Base-by-base conservation (phyloP, 2,888 invertebrate species). In the Apodemia hepburni region DNA sequence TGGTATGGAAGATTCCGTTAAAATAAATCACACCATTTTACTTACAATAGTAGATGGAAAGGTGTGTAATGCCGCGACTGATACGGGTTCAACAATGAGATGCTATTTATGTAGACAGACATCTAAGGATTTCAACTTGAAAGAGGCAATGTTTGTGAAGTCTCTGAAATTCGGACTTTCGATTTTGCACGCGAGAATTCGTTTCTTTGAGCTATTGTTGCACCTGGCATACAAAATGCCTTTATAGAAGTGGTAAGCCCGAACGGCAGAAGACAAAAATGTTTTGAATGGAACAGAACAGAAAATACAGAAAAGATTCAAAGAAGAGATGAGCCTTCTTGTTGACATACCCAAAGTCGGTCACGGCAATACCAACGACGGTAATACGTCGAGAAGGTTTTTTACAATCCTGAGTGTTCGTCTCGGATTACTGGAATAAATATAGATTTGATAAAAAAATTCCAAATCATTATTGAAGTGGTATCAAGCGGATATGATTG, bases 331-430 rank as follows among this genome's bases (percentile, higher is more conserved):
- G 18, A 9, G 49, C 9, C 18, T 49, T n/a, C 11, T 49, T 49
- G 49, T 49, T 8, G 49, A 18, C 8, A 18, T 18, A 17, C 64
- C 64, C 29, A 64, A 69, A 64, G 67, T 64, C 61, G 65, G 66
- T 42, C 60, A 58, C 38, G 67, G 68, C 17, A 68, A 68, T 51
- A 61, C 54, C 17, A 68, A 70, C 58, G 70, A 66, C 38, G 67
- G 67, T 22, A 69, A 69, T 51, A 68, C 66, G 33, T 66, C 66
- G 35, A 58, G 67, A 12, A 61, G 45, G 18, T 65, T 69, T 61
- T 69, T 68, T 18, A 60, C 27, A 57, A 69, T 59, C 61, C 64
- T 47, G 45, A 49, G 42, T 62, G 38, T 58, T 47, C 61, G 45
- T 58, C 61, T 27, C 59, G 60, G 54, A 67, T 69, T 11, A 69